Evolutionary conservation across 2,797 vertebrate genomes (phyloP), one percentile per base, ranked within the genome.

Genomic region (Rhyacichthys aspro): DNA sequence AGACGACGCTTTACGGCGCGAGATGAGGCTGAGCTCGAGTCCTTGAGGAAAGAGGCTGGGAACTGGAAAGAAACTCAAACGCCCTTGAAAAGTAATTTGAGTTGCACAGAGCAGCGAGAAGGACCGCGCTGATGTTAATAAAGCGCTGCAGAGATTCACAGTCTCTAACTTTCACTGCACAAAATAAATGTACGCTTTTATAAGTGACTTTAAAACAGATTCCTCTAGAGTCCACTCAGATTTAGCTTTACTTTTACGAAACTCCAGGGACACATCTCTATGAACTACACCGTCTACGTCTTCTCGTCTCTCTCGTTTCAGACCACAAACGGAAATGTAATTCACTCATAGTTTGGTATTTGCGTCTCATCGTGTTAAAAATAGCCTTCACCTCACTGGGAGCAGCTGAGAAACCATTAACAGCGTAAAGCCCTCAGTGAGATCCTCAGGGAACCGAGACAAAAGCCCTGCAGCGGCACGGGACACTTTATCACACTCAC

Each of bases 61-160:
- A 19, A 53, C 41, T 70, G 34, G 64, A 54, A 38, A 17, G 44
- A 72, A 70, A 58, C 38, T 15, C 49, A 58, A 74, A 70, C 3
- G 56, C 44, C 71, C 68, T 77, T 67, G 54, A 64, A 75, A 67
- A 70, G 65, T 67, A 15, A 77, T 72, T 69, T 74, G 19, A 64
- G 55, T 43, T 59, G 67, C 5, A 53, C 60, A 76, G 50, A 23
- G 61, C 67, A 56, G 67, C 49, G 68, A 47, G 15, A 55, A 45
- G 48, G 42, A 62, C 33, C 36, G 18, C 23, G 7, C 23, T 63
- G 47, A 58, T 47, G 43, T 39, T 58, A 67, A 68, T 64, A 45
- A 58, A 44, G 43, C 17, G 44, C 19, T 37, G 49, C 10, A 5
- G 47, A 57, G 54, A 59, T 56, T 41, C n/a, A 47, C 53, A 46